These are phyloP conservation scores for Anguilla japonica DNA, from an alignment of 2,113 vertebrate species.

Conservation along the genomic window DNA sequence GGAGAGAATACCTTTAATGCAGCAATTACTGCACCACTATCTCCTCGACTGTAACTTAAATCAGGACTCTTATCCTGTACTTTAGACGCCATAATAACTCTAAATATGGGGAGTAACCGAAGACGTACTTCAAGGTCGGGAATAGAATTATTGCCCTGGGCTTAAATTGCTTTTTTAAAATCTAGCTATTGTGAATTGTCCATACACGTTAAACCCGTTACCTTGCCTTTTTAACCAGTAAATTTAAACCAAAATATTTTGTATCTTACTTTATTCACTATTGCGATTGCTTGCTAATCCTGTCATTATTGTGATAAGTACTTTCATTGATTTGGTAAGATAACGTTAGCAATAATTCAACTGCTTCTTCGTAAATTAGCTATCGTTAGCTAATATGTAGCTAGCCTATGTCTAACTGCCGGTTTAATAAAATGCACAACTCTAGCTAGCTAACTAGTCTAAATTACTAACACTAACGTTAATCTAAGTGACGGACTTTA, in stretches of 20 bases:
- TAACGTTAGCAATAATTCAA: background rate
- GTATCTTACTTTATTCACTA: no score
- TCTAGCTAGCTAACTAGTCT: background rate
- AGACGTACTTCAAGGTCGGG: no score
- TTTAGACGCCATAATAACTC: background rate
- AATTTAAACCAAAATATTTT: no score
- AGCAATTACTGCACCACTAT: slow-evolving; percentile 8
- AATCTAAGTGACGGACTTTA: background rate
- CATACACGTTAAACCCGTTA: background rate
- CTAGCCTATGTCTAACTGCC: background rate
- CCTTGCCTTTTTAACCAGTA: background rate
- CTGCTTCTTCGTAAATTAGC: background rate
- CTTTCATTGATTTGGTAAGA: no score
- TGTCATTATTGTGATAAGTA: no score
- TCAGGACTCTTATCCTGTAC: background rate
- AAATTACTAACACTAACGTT: no score
- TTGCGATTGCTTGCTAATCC: no score
- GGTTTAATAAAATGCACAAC: background rate
- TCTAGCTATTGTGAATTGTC: background rate
- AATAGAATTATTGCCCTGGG: no score
- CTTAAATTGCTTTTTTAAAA: no score
- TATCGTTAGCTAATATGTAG: background rate
- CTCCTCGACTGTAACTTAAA: background rate
- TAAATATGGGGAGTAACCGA: background rate
- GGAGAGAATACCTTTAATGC: slow-evolving; percentile 25